phyloP scores from a whole-genome alignment of 2,888 invertebrate species.

The Amitus sp. region DNA sequence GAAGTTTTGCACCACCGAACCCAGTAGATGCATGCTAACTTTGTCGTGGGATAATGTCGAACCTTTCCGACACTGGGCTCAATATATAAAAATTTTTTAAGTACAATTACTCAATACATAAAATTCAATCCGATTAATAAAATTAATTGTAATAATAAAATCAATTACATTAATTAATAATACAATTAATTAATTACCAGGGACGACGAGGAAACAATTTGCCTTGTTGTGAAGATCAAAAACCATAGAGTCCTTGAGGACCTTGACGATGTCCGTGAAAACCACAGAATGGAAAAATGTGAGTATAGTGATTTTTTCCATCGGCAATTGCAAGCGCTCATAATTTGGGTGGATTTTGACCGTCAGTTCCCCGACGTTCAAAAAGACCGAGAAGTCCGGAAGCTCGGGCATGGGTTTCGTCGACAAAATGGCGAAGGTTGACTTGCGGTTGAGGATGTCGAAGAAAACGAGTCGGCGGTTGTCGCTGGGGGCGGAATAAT shows the following conservation, averaged over 20 bases:
- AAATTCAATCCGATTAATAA: no score
- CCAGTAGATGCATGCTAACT: no score
- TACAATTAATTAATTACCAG: no score
- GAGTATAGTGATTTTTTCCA: slow-evolving; percentile 68
- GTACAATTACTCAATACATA: no score
- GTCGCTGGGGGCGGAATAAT: slow-evolving; percentile 67
- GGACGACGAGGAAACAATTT: slow-evolving; percentile 64
- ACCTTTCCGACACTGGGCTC: no score
- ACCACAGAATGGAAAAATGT: slow-evolving; percentile 78
- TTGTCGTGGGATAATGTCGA: no score
- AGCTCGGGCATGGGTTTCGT: slow-evolving; percentile 70
- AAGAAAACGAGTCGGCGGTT: slow-evolving; percentile 69
- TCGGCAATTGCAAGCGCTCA: slow-evolving; percentile 64
- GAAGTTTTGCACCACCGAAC: no score
- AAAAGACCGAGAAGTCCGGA: slow-evolving; percentile 77
- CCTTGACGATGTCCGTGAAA: slow-evolving; percentile 76
- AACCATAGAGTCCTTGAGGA: slow-evolving; percentile 73
- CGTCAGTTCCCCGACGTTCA: slow-evolving; percentile 72
- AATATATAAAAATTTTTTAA: no score
- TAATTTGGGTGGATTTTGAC: slow-evolving; percentile 69
- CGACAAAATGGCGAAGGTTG: slow-evolving; percentile 75
- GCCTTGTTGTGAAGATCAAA: slow-evolving; percentile 70
- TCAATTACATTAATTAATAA: no score
- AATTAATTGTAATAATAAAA: no score
- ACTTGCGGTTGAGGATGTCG: slow-evolving; percentile 66